These are phyloP conservation scores for Eurosta solidaginis DNA, from an alignment of 1,140 invertebrate genomes.

Conservation along the genomic window DNA sequence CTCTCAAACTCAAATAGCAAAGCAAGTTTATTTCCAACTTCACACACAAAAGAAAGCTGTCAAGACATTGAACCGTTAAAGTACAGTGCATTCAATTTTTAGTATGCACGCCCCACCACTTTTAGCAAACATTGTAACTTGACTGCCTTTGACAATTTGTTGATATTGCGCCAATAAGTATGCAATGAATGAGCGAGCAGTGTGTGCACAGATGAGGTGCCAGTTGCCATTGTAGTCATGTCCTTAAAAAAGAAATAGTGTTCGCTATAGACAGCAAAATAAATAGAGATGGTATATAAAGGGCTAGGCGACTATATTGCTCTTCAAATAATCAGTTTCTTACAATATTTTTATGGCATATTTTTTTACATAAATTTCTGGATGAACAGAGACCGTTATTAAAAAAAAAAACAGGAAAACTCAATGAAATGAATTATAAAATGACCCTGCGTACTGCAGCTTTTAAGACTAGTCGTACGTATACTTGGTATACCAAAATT, in stretches of 20 bases:
- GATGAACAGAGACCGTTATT: too few relatives aligned
- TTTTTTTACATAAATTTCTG: too few relatives aligned
- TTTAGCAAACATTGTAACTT: not conserved
- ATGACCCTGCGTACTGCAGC: too few relatives aligned
- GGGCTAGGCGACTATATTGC: too few relatives aligned
- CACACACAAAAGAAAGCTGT: not conserved
- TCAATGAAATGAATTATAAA: too few relatives aligned
- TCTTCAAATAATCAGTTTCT: too few relatives aligned
- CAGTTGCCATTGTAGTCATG: not conserved
- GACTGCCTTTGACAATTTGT: not conserved
- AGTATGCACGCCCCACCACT: not conserved
- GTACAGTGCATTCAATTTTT: not conserved
- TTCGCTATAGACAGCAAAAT: not conserved
- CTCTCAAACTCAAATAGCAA: not conserved
- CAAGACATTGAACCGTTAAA: not conserved
- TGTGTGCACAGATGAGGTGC: not conserved
- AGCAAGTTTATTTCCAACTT: not conserved
- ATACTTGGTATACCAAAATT: too few relatives aligned
- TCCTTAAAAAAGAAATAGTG: too few relatives aligned
- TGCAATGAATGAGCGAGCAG: not conserved
- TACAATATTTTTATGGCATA: too few relatives aligned
- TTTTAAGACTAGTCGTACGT: too few relatives aligned
- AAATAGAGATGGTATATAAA: too few relatives aligned
- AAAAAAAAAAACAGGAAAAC: too few relatives aligned
- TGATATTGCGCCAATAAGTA: not conserved